phyloP scores from a whole-genome alignment of 2,113 vertebrate genomes.

The Pelodiscus sinensis region DNA sequence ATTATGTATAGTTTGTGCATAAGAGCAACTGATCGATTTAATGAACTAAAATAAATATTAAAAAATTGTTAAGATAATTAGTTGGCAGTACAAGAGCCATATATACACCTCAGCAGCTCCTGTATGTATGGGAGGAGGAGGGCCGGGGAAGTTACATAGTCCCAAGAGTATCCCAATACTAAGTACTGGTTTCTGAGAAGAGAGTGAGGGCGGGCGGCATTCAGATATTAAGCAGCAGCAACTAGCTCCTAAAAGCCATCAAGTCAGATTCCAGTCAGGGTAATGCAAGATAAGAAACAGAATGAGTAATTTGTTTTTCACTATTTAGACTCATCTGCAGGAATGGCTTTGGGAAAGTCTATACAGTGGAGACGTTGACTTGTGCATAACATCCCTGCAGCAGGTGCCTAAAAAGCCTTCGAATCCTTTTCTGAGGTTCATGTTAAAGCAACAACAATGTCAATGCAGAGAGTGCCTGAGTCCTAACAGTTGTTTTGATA shows the following conservation, averaged over 20 bases:
- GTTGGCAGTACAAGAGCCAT: not conserved
- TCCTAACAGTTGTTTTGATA: not conserved
- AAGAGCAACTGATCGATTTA: not conserved
- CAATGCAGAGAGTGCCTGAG: not conserved
- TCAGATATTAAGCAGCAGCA: not conserved
- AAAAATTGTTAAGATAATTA: not conserved
- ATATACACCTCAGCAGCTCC: rapidly evolving
- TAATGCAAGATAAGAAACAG: not conserved
- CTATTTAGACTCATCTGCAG: not conserved
- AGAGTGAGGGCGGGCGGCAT: not conserved
- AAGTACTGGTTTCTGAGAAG: not conserved
- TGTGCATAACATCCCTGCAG: rapidly evolving
- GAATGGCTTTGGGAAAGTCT: not conserved
- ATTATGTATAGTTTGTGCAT: not conserved
- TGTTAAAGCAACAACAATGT: not conserved
- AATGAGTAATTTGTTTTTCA: not conserved
- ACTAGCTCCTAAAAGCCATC: not conserved
- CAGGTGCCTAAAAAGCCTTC: not conserved
- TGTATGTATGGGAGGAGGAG: not conserved
- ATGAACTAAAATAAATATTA: not conserved
- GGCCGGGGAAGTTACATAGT: not conserved
- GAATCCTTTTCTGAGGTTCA: not conserved
- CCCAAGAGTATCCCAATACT: not conserved
- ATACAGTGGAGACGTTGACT: not conserved
- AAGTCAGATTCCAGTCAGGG: not conserved